A percentile compares a stretch with the other conserved stretches of the same genome.
Conservation (phyloP, 1,140 invertebrate genomes). For the Aphaenogaster rudis region DNA sequence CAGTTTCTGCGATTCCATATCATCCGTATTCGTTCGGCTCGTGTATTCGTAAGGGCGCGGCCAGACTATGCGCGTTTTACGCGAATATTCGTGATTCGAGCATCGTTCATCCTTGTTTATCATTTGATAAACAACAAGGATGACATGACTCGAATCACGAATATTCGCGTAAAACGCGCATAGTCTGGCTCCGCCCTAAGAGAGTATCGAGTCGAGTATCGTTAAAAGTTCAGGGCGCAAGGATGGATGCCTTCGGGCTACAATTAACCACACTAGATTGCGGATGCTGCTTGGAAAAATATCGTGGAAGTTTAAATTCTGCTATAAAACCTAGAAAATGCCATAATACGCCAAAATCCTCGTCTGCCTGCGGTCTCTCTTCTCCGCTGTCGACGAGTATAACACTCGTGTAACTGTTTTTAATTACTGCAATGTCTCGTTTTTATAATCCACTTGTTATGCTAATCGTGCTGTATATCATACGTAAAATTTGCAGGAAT, state of each 20-base stretch:
- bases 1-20: conserved; percentile 13
- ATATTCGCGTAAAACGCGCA: too few species aligned
- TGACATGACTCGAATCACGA: too few species aligned
- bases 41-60: not conserved
- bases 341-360: not conserved
- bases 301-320: conserved; percentile 47
- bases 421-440: conserved; percentile 25
- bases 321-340: conserved; percentile 18
- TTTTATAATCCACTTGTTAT: not conserved
- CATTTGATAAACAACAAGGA: too few species aligned
- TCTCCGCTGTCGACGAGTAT: not conserved
- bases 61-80: too few species aligned
- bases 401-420: not conserved
- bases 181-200: too few species aligned
- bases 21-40: not conserved
- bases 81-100: too few species aligned
- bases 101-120: too few species aligned
- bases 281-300: not conserved
- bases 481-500: not conserved
- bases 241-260: not conserved
- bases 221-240: conserved; percentile 50
- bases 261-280: conserved; percentile 34
- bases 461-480: not conserved
- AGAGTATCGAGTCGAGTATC: conserved; percentile 46
- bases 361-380: not conserved